These are phyloP conservation scores for Scaptomyza caliginosa DNA, from an alignment of 2,888 invertebrate genomes.

Conservation along the genomic window DNA sequence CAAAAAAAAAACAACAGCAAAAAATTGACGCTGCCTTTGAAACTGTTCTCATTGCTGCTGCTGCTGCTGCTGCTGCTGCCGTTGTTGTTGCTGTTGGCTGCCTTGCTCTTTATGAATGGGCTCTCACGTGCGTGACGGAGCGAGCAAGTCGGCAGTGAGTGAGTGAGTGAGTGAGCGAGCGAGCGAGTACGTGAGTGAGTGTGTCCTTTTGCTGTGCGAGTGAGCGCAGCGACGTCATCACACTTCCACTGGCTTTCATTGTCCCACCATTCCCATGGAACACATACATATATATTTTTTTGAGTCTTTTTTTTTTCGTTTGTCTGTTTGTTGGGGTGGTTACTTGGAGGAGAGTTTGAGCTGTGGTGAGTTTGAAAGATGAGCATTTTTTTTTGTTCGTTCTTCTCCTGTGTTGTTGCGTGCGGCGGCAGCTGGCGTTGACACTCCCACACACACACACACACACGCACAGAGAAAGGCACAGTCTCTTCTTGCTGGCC, in stretches of 20 bases:
- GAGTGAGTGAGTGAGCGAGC: constrained; percentile 1
- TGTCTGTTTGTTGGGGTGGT: constrained; percentile 43
- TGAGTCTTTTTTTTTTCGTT: constrained; percentile 65
- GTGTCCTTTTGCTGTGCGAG: constrained; percentile 37
- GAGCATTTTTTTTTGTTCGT: constrained; percentile 32
- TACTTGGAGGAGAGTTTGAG: constrained; percentile 32
- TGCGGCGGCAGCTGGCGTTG: constrained; percentile 54
- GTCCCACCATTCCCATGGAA: constrained; percentile 66
- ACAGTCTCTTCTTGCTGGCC: constrained; percentile 42
- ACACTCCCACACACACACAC: constrained; percentile 69
- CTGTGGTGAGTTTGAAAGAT: constrained; percentile 61
- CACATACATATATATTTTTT: constrained; percentile 49
- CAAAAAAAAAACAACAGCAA: constrained; percentile 48
- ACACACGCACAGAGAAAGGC: constrained; percentile 14
- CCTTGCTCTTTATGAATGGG: constrained; percentile 54
- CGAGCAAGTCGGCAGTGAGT: constrained; percentile 26
- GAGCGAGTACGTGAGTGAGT: neutral
- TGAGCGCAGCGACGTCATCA: constrained; percentile 43
- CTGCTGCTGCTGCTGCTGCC: constrained; percentile 11
- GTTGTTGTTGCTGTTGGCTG: constrained; percentile 22
- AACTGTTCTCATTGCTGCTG: constrained; percentile 6
- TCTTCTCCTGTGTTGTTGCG: constrained; percentile 4
- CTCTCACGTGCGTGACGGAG: constrained; percentile 25
- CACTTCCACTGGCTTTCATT: constrained; percentile 47
- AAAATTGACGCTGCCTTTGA: constrained; percentile 45